Evolutionary conservation across 2,113 vertebrate genomes (phyloP).

Genomic region (Bujurquina vittata): DNA sequence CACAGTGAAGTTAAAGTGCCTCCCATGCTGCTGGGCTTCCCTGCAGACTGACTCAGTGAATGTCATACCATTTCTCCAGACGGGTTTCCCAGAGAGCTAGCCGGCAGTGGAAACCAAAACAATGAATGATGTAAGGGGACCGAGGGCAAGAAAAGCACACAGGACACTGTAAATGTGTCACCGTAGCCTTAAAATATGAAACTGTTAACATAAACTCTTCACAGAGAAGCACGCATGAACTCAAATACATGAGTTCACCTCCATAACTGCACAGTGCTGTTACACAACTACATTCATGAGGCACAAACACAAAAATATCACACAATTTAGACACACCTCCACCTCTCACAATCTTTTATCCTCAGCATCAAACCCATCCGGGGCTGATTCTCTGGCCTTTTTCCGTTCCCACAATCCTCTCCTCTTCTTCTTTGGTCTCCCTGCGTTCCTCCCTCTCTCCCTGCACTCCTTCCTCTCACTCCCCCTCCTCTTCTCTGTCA

Average conservation of each 20-base stretch:
- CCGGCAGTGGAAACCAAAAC: constrained; percentile 50
- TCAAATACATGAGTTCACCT: neutral
- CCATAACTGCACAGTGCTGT: neutral
- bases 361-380: neutral
- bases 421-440: constrained; percentile 1
- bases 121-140: constrained; percentile 66
- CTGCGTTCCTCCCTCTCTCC: neutral
- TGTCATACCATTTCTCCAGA: constrained; percentile 13
- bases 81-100: constrained; percentile 8
- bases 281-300: neutral
- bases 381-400: constrained; percentile 14
- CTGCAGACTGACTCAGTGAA: neutral
- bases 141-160: constrained; percentile 30
- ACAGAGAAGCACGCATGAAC: neutral
- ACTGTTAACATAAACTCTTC: constrained; percentile 3
- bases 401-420: constrained; percentile 21
- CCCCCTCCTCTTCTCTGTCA: neutral
- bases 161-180: constrained; percentile 57
- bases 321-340: neutral
- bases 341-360: neutral
- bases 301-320: neutral
- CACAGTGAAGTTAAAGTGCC: neutral
- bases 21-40: neutral
- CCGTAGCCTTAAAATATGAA: constrained; percentile 21
- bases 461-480: neutral